Evolutionary conservation across 2,888 invertebrate species (phyloP), one percentile per base, ranked within the genome.

Genomic region (Rutpela maculata): DNA sequence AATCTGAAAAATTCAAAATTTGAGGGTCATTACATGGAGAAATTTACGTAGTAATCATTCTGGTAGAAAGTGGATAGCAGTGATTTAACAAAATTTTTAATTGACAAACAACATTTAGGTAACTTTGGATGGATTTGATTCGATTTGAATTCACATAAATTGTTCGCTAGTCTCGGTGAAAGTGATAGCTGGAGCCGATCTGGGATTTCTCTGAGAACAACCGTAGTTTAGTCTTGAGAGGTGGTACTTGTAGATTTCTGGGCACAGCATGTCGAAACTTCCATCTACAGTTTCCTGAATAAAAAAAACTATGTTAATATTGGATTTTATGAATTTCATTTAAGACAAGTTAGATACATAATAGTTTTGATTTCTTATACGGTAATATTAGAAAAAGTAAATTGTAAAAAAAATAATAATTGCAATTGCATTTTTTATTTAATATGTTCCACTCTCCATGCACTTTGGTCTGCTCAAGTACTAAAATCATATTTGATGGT

Each of bases 171-270:
- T 75, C 43, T 84, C 82, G 5, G 91, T 92, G 87, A 93, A 93
- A 18, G 92, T 90, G 38, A 93, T 93, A n/a, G 90, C 91, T 0
- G 93, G 93, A 3, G 93, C 93, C 0, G 93, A 93, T 85, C 92
- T 91, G 82, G 92, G 92, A 65, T 88, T 87, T 18, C 87, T 82
- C 11, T 77, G 78, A 0, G 81, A 56, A 55, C 73, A 78, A 31
- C 26, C 38, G 55, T 78, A 84, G 56, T 79, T 81, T 68, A 80
- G 76, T 75, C 78, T 82, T 66, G 72, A 77, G 63, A 71, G 79
- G 70, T 78, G 82, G 74, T 78, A 82, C 73, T 71, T 78, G 75
- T 81, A 80, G 76, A 81, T 81, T 68, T 81, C 78, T 10, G 80
- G 81, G n/a, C 81, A 81, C 11, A 81, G 75, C 77, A 77, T 81